These are phyloP conservation scores for Chlorodrepanis virens DNA, from an alignment of 2,113 vertebrate species.

Conservation along the genomic window DNA sequence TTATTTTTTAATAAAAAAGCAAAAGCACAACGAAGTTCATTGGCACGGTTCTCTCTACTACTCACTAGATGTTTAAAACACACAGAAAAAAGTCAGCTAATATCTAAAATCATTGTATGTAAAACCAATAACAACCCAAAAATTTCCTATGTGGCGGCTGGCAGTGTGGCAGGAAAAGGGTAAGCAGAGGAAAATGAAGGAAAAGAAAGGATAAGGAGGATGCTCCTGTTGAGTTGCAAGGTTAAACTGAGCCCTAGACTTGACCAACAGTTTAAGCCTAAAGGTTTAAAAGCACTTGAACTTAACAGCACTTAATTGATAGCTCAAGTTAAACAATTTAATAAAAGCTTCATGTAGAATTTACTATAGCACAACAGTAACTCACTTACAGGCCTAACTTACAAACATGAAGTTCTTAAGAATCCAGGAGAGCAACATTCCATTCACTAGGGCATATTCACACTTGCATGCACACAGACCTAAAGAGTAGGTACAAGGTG, in stretches of 20 bases:
- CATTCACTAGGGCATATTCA: neutral
- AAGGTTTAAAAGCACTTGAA: neutral
- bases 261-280: neutral
- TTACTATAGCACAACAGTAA: neutral
- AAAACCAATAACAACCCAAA: neutral
- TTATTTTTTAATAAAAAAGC: neutral
- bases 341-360: neutral
- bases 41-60: neutral
- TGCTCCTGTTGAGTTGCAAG: neutral
- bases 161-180: fast-evolving
- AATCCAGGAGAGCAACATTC: neutral
- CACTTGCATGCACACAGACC: neutral
- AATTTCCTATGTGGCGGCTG: fast-evolving
- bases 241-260: neutral
- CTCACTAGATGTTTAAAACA: neutral
- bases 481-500: neutral
- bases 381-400: neutral
- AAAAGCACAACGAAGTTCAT: fast-evolving
- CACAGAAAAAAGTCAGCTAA: neutral
- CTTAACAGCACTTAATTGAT: neutral
- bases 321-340: neutral
- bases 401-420: neutral
- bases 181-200: neutral
- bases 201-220: neutral
- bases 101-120: neutral